These are phyloP conservation scores for Cacoxenus indagator DNA, from an alignment of 2,888 invertebrate genomes.

Conservation along the genomic window DNA sequence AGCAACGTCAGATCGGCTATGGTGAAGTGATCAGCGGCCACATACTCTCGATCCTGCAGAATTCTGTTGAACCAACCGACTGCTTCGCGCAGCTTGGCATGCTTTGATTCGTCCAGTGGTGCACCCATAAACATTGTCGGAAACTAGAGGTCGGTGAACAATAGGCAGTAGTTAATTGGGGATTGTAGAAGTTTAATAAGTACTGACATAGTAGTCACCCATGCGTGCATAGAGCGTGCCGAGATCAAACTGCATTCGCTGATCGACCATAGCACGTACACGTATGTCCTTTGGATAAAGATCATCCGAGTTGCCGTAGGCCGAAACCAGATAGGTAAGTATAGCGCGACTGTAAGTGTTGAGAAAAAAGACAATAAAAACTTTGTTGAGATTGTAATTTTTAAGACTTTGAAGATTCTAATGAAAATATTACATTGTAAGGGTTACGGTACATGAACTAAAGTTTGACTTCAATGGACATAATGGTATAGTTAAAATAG, in stretches of 20 bases:
- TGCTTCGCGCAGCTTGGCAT: conserved; percentile 73
- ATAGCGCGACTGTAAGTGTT: conserved; percentile 71
- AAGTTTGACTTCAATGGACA: too few relatives aligned
- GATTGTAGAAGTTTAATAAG: background rate
- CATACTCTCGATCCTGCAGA: conserved; percentile 73
- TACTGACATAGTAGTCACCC: conserved; percentile 73
- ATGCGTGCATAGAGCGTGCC: conserved; percentile 73
- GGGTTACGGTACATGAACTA: too few relatives aligned
- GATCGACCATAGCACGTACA: conserved; percentile 74
- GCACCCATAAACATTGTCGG: conserved; percentile 71
- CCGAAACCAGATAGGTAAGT: conserved; percentile 74
- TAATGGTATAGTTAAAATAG: too few relatives aligned
- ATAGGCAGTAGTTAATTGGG: background rate
- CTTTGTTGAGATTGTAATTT: too few relatives aligned
- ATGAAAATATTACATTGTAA: too few relatives aligned
- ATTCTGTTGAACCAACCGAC: conserved; percentile 74
- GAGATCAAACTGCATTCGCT: conserved; percentile 75
- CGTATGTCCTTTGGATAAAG: conserved; percentile 76
- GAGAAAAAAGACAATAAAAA: too few relatives aligned
- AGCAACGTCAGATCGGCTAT: conserved; percentile 68
- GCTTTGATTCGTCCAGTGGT: conserved; percentile 71
- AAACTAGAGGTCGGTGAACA: conserved; percentile 58
- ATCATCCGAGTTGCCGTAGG: conserved; percentile 75
- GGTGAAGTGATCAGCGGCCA: conserved; percentile 74
- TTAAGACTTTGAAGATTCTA: too few relatives aligned